Percentiles rank a stretch among this genome's conserved stretches.
These are phyloP conservation scores for Notolabrus celidotus DNA, from an alignment of 2,797 vertebrate genomes.

Conservation along the genomic window DNA sequence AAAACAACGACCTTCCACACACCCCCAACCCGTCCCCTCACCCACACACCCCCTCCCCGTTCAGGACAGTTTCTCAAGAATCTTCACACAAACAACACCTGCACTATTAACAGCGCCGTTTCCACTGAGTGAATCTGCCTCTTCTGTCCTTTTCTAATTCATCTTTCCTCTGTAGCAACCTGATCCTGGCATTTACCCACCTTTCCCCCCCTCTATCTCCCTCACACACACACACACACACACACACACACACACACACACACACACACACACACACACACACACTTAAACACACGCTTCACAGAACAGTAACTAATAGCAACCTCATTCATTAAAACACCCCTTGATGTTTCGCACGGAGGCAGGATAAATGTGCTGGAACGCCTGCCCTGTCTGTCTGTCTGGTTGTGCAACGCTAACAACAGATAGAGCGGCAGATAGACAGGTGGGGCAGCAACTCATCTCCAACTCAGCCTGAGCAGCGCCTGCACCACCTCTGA, in stretches of 20 bases:
- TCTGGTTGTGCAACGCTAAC: constrained; percentile 66
- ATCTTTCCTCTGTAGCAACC: constrained; percentile 62
- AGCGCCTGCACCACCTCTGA: constrained; percentile 30
- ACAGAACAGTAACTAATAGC: constrained; percentile 86
- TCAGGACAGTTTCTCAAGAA: constrained; percentile 23
- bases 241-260: constrained; percentile 38
- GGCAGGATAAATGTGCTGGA: constrained; percentile 84
- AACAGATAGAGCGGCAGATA: constrained; percentile 71
- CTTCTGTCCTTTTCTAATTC: constrained; percentile 45
- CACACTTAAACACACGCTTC: constrained; percentile 70
- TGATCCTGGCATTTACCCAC: constrained; percentile 61
- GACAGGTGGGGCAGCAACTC: constrained; percentile 67
- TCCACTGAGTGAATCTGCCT: constrained; percentile 36
- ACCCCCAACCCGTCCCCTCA: constrained; percentile 5
- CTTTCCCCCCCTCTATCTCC: constrained; percentile 38
- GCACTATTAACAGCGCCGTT: constrained; percentile 23
- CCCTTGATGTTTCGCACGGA: constrained; percentile 81
- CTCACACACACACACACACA: constrained; percentile 24
- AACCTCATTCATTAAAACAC: constrained; percentile 85
- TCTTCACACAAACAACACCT: constrained; percentile 61
- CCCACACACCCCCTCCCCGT: neutral
- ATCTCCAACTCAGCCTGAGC: constrained; percentile 57
- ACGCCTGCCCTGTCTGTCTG: constrained; percentile 76
- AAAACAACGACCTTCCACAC: constrained; percentile 59
- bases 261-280: constrained; percentile 41